Conservation (phyloP, 1,140 invertebrate species). For the Nymphalis io region DNA sequence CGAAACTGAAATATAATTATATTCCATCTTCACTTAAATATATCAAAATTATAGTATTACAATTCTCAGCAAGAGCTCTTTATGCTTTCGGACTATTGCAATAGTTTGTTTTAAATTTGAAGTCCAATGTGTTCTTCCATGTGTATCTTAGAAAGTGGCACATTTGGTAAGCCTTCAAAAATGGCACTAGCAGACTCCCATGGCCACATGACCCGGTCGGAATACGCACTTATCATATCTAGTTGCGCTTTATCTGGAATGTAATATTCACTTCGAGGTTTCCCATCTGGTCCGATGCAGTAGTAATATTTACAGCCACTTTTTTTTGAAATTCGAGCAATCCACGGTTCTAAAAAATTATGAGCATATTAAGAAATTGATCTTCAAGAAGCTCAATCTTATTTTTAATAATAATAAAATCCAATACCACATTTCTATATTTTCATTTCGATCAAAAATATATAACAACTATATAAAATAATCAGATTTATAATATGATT, state of each 20-base stretch:
- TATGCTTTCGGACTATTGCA: not conserved
- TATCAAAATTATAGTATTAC: slow-evolving; percentile 7
- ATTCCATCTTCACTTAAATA: not conserved
- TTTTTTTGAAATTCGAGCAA: slow-evolving; percentile 63
- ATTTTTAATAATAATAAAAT: no score
- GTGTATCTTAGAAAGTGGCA: slow-evolving; percentile 46
- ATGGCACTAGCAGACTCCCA: slow-evolving; percentile 61
- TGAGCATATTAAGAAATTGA: not conserved
- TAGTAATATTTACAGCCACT: slow-evolving; percentile 64
- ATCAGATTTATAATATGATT: no score
- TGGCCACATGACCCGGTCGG: slow-evolving; percentile 56
- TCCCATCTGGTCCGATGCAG: slow-evolving; percentile 47
- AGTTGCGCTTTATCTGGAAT: slow-evolving; percentile 55
- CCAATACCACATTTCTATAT: not conserved
- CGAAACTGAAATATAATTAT: not conserved
- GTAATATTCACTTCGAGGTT: slow-evolving; percentile 52
- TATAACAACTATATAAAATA: no score
- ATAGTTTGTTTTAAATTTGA: slow-evolving; percentile 24
- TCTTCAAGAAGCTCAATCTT: not conserved
- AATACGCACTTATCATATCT: slow-evolving; percentile 57
- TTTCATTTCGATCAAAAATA: no score
- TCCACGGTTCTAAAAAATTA: slow-evolving; percentile 71
- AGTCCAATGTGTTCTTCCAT: slow-evolving; percentile 58
- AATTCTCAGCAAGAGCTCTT: not conserved
- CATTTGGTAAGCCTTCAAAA: slow-evolving; percentile 51